phyloP scores from a whole-genome alignment of 2,113 vertebrate species.

The Stegastes partitus region DNA sequence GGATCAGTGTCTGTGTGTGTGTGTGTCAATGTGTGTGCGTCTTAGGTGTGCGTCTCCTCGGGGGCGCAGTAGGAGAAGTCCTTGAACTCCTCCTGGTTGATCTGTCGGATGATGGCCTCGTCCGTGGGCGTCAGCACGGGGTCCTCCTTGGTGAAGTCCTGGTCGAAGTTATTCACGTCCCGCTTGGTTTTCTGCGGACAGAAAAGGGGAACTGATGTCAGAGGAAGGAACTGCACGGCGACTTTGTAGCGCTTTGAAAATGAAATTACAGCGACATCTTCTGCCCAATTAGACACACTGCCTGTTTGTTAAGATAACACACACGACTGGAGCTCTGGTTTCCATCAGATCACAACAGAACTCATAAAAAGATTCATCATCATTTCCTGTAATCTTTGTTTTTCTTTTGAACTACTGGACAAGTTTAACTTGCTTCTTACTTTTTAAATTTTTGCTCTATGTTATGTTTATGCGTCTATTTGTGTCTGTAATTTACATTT shows the following conservation, averaged over 20 bases:
- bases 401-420: no score
- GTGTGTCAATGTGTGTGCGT: conserved; percentile 47
- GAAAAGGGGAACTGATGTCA: conserved; percentile 16
- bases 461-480: no score
- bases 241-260: not conserved
- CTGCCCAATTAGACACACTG: conserved; percentile 35
- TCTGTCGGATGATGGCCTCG: conserved; percentile 97
- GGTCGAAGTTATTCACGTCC: conserved; percentile 99
- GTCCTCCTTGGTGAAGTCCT: conserved; percentile 99
- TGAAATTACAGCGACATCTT: conserved; percentile 50
- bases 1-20: conserved; percentile 40
- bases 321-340: no score
- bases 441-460: no score
- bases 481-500: no score
- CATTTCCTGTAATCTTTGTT: no score
- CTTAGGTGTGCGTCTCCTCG: conserved; percentile 92
- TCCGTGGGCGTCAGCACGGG: conserved; percentile 95
- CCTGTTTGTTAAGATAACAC: not conserved
- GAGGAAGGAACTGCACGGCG: not conserved
- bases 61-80: conserved; percentile 97
- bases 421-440: no score
- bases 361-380: no score
- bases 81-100: conserved; percentile 99
- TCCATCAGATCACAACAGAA: no score
- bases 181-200: conserved; percentile 95